Conservation (phyloP, 2,113 vertebrate species). For the Sinocyclocheilus anshuiensis region DNA sequence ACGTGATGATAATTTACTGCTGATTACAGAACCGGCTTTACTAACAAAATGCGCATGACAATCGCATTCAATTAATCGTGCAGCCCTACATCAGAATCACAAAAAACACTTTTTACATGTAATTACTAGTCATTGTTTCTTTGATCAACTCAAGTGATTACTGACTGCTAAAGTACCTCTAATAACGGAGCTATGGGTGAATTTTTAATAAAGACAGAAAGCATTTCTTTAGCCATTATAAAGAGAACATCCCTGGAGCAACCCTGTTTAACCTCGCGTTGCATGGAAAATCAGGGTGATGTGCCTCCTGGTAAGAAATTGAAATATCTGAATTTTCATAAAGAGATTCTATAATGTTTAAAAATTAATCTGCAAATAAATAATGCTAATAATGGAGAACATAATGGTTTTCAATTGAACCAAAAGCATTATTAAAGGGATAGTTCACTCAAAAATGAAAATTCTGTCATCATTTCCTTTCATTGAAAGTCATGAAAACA, state of each 20-base stretch:
- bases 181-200: neutral
- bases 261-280: neutral
- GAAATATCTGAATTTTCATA: neutral
- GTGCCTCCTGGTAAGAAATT: neutral
- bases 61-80: too few species aligned
- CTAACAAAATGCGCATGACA: too few species aligned
- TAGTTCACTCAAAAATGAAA: too few species aligned
- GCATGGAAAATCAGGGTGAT: neutral
- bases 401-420: neutral
- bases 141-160: neutral
- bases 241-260: neutral
- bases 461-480: too few species aligned
- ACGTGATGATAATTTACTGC: too few species aligned
- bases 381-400: neutral
- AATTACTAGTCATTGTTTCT: neutral
- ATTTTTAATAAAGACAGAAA: neutral
- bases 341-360: neutral
- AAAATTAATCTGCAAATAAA: neutral
- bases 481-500: too few species aligned
- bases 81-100: neutral
- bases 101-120: neutral
- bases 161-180: neutral
- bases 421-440: neutral
- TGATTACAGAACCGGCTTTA: too few species aligned
- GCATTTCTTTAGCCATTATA: neutral